Base-by-base conservation (phyloP, 2,888 invertebrate genomes). In the Julus scandinavius region DNA sequence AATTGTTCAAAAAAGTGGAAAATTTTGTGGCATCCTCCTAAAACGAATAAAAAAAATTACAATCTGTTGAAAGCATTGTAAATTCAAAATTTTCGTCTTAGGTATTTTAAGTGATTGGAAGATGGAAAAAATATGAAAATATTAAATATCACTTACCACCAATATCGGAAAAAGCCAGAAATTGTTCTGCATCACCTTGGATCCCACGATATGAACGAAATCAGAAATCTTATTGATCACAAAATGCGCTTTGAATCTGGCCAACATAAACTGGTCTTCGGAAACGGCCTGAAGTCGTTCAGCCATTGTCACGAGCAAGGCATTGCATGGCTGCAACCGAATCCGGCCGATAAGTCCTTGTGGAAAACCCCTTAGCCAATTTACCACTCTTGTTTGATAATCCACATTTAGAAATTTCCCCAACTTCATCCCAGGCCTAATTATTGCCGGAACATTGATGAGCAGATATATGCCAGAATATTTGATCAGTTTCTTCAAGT, bases 101-200 rank as follows among this genome's bases (percentile, higher is more conserved):
- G n/a, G 29, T 11, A 72, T 29, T 72, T 29, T 9, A 2, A n/a
- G 7, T 58, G 17, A 58, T 17, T 17, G 45, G 45, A 45, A 45
- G 45, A 7, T n/a, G 54, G 50, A 17, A 17, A 58, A 58, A n/a
- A 63, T 20, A 38, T 38, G 80, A 15, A 80, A 80, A 80, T 38
- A 38, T 38, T 15, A 80, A 7, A 38, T 13, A 45, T 45, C 15
- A 15, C 92, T 91, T 90, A 92, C 92, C 90, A 92, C 91, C 29
- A 92, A 63, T 84, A 92, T 91, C 9, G 92, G 92, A 90, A 91
- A 92, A 54, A 92, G 91, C 92, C 92, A 92, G 89, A 91, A 92
- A 89, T 92, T 92, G 88, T 91, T 92, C 41, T 91, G 89, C n/a
- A 89, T 86, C 1, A 91, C 91, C 20, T 91, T 90, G 83, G 88